These are phyloP conservation scores for Schrankia costaestrigalis DNA, from an alignment of 2,888 invertebrate species.

Conservation along the genomic window DNA sequence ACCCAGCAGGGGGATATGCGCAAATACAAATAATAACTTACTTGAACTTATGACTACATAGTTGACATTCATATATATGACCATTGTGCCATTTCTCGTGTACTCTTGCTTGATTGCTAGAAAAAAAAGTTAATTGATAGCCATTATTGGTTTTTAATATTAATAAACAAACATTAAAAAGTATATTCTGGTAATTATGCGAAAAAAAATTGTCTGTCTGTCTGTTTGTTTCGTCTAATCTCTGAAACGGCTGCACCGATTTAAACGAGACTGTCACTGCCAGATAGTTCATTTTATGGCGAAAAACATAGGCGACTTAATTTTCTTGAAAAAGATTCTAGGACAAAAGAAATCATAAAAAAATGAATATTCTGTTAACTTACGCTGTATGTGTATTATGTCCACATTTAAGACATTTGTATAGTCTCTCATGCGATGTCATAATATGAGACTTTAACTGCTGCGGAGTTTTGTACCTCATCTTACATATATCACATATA, in stretches of 20 bases:
- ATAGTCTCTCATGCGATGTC: constrained; percentile 49
- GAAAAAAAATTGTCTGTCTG: background rate
- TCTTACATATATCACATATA: constrained; percentile 50
- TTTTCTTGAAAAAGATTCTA: background rate
- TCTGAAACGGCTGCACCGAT: background rate
- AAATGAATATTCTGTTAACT: constrained; percentile 21
- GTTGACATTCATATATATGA: constrained; percentile 51
- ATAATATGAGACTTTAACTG: constrained; percentile 45
- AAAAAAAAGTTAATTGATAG: too few species aligned
- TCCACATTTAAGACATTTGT: constrained; percentile 45
- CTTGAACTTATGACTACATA: constrained; percentile 58
- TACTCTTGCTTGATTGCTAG: constrained; percentile 60
- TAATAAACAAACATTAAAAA: background rate
- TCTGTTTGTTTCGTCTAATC: background rate
- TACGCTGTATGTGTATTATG: constrained; percentile 57
- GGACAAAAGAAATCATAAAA: background rate
- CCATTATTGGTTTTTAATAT: too few species aligned
- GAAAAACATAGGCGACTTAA: background rate
- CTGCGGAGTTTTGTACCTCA: constrained; percentile 46
- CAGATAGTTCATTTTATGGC: background rate
- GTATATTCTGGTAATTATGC: background rate
- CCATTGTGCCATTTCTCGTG: constrained; percentile 68
- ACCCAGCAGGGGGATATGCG: too few species aligned
- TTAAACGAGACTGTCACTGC: background rate
- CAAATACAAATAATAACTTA: constrained; percentile 17